Conservation (phyloP, 1,140 invertebrate species). For the Aphelinus atriplicis region DNA sequence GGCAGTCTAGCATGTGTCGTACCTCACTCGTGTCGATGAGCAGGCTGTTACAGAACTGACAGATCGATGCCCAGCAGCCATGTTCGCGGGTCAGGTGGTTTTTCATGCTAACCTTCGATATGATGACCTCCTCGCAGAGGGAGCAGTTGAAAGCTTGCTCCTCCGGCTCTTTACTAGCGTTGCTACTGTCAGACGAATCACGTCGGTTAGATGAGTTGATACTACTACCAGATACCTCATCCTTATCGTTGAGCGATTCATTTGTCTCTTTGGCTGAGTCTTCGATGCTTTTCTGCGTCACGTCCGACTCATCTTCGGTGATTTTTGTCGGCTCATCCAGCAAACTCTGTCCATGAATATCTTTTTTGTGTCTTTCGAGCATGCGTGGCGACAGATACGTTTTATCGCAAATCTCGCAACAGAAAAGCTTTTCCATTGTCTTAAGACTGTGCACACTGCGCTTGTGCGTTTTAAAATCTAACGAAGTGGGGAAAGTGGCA, state of each 20-base stretch:
- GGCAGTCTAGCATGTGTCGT: constrained; percentile 45
- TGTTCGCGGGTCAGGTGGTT: constrained; percentile 42
- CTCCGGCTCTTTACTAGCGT: constrained; percentile 15
- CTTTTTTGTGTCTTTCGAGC: constrained; percentile 31
- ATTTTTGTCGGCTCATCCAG: not conserved
- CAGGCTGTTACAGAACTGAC: constrained; percentile 43
- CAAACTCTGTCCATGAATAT: not conserved
- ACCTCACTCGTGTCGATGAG: constrained; percentile 40
- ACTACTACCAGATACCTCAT: too few relatives aligned
- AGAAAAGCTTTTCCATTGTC: too few relatives aligned
- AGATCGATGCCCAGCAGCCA: constrained; percentile 36
- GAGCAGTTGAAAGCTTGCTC: constrained; percentile 37
- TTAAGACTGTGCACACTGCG: not conserved
- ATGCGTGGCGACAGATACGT: constrained; percentile 15
- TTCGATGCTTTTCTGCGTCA: not conserved
- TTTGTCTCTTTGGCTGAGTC: not conserved
- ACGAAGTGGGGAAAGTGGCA: not conserved
- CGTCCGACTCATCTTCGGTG: not conserved
- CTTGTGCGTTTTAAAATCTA: constrained; percentile 28
- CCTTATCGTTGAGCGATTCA: constrained; percentile 4
- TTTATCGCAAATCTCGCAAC: constrained; percentile 26
- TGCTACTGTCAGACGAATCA: constrained; percentile 30
- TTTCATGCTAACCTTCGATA: constrained; percentile 38
- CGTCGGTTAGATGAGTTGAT: constrained; percentile 5
- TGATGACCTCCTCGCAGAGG: constrained; percentile 41